Base-by-base conservation (phyloP, 2,113 vertebrate species). In the Stigmatopora argus region DNA sequence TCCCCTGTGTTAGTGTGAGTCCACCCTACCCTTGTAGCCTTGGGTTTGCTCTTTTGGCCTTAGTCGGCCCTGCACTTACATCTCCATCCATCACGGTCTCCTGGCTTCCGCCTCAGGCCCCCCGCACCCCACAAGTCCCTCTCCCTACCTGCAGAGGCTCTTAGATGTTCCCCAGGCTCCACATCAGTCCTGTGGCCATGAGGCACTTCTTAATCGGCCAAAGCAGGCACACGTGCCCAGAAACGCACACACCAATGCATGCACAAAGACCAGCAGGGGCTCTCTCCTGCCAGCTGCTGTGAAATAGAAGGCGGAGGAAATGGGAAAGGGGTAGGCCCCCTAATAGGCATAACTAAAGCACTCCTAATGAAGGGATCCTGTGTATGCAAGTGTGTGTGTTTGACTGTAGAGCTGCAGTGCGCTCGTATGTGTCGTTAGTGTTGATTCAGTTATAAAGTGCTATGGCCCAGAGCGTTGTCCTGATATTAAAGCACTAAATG, bases 401-500 rank as follows among this genome's bases (percentile, higher is more conserved):
- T 11, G 15, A 15, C 5, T 70, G 71, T 82, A 68, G 61, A 78
- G 72, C 66, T 77, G 71, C 34, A 51, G 46, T 68, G 44, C 66
- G 58, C 46, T 77, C 64, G 71, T 60, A 69, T 72, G 83, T 83
- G 80, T 84, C 80, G 71, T 90, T 87, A 86, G 83, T 82, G 84
- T 88, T 86, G 85, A 87, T 91, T 83, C 76, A 78, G 78, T 91
- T 91, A 89, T 90, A 85, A 87, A 86, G 87, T 87, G 81, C 77
- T 80, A 56, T 82, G 85, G 88, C 87, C 90, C 88, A 89, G 81
- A 89, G 90, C 90, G 87, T 78, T 84, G 79, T 81, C 76, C 82
- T 85, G 89, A 92, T 92, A 92, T 92, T 91, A 92, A 89, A 90
- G 84, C 74, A 78, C 85, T 89, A 92, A 92, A 92, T 92, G 90